These are phyloP conservation scores for Callimorpha dominula DNA, from an alignment of 2,888 invertebrate species.

Conservation along the genomic window DNA sequence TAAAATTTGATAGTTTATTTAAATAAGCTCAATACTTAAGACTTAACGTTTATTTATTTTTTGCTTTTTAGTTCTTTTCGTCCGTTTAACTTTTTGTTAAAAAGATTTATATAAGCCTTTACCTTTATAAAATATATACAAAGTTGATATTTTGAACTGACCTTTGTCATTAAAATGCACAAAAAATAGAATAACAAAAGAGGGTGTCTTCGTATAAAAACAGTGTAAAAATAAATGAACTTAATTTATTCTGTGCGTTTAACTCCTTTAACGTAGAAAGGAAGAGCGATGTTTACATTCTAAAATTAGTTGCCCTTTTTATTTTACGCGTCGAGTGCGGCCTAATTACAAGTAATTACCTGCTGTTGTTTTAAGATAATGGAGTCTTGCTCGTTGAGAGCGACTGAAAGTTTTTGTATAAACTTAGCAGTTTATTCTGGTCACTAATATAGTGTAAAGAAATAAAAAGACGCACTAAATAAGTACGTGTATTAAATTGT, in stretches of 20 bases:
- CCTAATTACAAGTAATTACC: background rate
- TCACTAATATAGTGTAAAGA: background rate
- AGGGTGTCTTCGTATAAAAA: background rate
- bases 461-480: too few species aligned
- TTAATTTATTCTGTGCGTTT: background rate
- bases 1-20: too few species aligned
- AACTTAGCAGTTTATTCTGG: slow-evolving; percentile 1
- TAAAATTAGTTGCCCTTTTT: background rate
- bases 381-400: background rate
- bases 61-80: too few species aligned
- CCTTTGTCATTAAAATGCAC: background rate
- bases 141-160: background rate
- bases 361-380: slow-evolving; percentile 2
- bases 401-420: background rate
- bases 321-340: background rate
- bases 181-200: background rate
- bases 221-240: background rate
- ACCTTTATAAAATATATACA: background rate
- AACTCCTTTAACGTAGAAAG: background rate
- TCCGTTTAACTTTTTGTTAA: too few species aligned
- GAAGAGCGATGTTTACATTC: background rate
- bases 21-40: too few species aligned
- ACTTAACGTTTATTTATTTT: too few species aligned
- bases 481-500: too few species aligned
- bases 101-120: too few species aligned